Percentiles rank a stretch among this genome's conserved stretches.
Conservation (phyloP, 2,888 invertebrate genomes). For the Ceriagrion tenellum region DNA sequence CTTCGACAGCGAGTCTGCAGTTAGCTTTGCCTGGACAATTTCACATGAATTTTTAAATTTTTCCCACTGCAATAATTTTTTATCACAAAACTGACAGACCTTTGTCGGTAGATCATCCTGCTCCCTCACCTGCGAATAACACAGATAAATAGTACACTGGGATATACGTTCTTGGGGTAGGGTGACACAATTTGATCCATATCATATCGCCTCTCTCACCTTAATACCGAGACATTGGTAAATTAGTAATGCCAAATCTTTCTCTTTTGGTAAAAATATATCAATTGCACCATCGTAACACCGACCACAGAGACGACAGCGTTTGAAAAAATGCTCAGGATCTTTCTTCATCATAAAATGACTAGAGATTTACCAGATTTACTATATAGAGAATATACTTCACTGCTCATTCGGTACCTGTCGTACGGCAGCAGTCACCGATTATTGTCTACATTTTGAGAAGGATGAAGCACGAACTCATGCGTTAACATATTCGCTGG, state of each 20-base stretch:
- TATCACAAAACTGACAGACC: conserved; percentile 67
- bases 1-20: conserved; percentile 38
- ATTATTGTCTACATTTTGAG: no score
- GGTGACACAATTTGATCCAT: no score
- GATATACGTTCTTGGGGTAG: no score
- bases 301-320: conserved; percentile 55
- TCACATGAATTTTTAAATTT: conserved; percentile 52
- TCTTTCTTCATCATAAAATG: background rate
- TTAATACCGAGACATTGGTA: background rate
- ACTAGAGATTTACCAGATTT: no score
- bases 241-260: background rate
- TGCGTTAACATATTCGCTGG: no score
- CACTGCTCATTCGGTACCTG: no score
- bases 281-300: conserved; percentile 25
- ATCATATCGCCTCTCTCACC: background rate
- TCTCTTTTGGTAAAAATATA: conserved; percentile 25
- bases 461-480: no score
- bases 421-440: no score
- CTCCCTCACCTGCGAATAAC: conserved; percentile 42
- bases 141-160: no score
- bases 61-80: conserved; percentile 61
- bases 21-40: conserved; percentile 38
- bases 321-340: conserved; percentile 1
- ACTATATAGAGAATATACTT: no score
- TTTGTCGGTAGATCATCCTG: conserved; percentile 62